Base-by-base conservation (phyloP, 2,888 invertebrate species). In the Apodemia mormo region DNA sequence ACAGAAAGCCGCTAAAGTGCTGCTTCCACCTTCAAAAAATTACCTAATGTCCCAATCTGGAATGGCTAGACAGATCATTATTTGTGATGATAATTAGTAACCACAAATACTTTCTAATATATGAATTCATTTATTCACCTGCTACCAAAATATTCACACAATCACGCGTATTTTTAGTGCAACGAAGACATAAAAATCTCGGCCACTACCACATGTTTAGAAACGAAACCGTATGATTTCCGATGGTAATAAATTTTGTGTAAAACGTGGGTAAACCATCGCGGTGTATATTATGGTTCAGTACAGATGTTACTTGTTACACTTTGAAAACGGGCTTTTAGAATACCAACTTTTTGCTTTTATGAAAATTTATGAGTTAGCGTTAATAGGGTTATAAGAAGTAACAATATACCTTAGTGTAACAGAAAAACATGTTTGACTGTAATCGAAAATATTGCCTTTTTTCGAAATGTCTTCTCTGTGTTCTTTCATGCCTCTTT, bases 221-320 rank as follows among this genome's bases (percentile, higher is more conserved):
- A 82, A 82, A 79, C 79, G 74, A 77, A 77, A 77, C 81, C 79
- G 80, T 85, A 84, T 85, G 85, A 87, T 90, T 88, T 86, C 86
- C 86, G 85, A 85, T 81, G 74, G 76, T 81, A 85, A 87, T 88
- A 88, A 88, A 89, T 84, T 81, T 82, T 75, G 75, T 79, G 76
- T 77, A 78, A 77, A 81, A 77, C 82, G 80, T 83, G 80, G 79
- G 82, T 80, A 82, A 83, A 79, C 84, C 79, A 81, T 83, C 80
- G 81, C 81, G 78, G 14, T 22, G 56, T 56, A 56, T 29, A 29
- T 58, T 58, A n/a, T 83, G 81, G 81, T 82, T 83, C 78, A 76
- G 79, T 86, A 84, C 88, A 88, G 86, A 86, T 82, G 86, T 82
- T 84, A 79, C 79, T 79, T 77, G 85, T 83, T 82, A 81, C 78